Percentiles rank a stretch among this genome's conserved stretches.
phyloP scores from a whole-genome alignment of 1,140 invertebrate species.

The Helicoverpa armigera region DNA sequence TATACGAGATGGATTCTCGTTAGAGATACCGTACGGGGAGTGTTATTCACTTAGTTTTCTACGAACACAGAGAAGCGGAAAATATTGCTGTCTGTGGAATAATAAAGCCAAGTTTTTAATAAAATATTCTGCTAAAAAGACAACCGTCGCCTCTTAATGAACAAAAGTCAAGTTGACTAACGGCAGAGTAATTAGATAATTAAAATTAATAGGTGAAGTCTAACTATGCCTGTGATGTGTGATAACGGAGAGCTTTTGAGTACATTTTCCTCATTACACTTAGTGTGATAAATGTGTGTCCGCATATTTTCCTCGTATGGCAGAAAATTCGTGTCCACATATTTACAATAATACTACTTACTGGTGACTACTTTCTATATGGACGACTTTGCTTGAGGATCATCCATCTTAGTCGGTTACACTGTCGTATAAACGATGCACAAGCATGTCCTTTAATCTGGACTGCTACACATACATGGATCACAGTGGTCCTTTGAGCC shows the following conservation, averaged over 20 bases:
- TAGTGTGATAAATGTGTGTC: slow-evolving; percentile 7
- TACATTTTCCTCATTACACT: slow-evolving; percentile 18
- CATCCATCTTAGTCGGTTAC: too few species aligned
- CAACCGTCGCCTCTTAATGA: neutral
- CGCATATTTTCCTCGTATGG: neutral
- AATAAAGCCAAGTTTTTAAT: slow-evolving; percentile 18
- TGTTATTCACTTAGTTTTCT: slow-evolving; percentile 18
- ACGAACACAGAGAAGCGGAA: slow-evolving; percentile 1
- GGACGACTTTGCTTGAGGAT: too few species aligned
- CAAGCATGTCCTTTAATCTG: too few species aligned
- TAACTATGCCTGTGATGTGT: neutral
- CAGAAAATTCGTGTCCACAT: neutral
- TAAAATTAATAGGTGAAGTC: slow-evolving; percentile 11
- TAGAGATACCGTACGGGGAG: slow-evolving; percentile 6
- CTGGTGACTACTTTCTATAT: too few species aligned
- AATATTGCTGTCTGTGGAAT: neutral
- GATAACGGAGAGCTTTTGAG: neutral
- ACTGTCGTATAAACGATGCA: too few species aligned
- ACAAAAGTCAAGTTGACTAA: slow-evolving; percentile 12
- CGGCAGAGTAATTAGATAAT: slow-evolving; percentile 19
- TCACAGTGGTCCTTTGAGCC: too few species aligned
- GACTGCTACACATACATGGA: too few species aligned
- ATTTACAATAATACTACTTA: too few species aligned
- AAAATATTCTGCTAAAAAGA: slow-evolving; percentile 21
- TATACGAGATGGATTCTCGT: slow-evolving; percentile 4